Conservation (phyloP, 2,797 vertebrate species). For the Epinephelus coioides region DNA sequence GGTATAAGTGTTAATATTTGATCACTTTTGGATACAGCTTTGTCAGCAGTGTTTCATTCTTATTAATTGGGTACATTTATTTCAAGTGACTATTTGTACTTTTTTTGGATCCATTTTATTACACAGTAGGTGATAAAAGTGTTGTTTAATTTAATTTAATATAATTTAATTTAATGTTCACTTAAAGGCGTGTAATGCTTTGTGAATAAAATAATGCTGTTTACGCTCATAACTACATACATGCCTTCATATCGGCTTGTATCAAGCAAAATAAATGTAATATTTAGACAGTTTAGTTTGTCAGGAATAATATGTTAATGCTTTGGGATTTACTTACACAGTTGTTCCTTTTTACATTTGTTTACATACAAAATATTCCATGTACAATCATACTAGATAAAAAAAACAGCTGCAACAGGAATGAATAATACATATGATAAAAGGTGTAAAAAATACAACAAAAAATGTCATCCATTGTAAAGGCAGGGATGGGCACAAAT, state of each 20-base stretch:
- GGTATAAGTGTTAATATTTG: slow-evolving; percentile 20
- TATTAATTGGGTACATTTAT: background rate
- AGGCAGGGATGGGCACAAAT: too few species aligned
- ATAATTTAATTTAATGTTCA: background rate
- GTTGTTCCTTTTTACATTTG: background rate
- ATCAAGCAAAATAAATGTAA: background rate
- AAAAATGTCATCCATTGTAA: too few species aligned
- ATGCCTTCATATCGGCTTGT: too few species aligned
- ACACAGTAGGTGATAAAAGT: too few species aligned
- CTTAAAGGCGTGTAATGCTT: background rate
- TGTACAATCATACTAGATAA: background rate
- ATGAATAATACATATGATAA: background rate
- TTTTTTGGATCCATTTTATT: too few species aligned
- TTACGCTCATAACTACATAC: background rate
- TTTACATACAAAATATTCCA: background rate
- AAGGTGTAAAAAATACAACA: too few species aligned
- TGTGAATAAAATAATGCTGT: background rate
- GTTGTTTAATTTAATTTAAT: too few species aligned
- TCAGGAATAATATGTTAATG: background rate
- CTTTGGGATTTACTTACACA: background rate
- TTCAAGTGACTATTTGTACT: background rate
- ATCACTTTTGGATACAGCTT: slow-evolving; percentile 5
- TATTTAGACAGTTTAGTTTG: background rate
- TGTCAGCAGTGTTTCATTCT: background rate
- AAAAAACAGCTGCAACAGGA: background rate